Base-by-base conservation (phyloP, 1,140 invertebrate species). In the Vanessa atalanta region DNA sequence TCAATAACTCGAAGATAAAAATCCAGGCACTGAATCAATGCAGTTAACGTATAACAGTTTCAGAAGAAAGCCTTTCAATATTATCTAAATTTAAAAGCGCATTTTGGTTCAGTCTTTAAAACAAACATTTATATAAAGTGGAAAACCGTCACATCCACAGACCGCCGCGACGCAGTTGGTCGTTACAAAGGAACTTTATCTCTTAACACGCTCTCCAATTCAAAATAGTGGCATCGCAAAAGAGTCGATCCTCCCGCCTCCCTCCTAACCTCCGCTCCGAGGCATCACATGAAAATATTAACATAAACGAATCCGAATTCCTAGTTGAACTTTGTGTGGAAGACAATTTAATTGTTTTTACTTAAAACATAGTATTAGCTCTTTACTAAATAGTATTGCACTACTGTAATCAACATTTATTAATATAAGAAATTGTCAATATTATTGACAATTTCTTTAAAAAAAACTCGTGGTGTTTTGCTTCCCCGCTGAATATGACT, bases 131-230 rank as follows among this genome's bases (percentile, higher is more conserved):
- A 65, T n/a, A n/a, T 63, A 9, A 48, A 50, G 20, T 50, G 47
- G 20, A 48, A 16, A 53, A 16, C 16, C 16, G 47, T 48, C 20
- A 23, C 16, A 65, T 65, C 3, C 31, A 63, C 60, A n/a, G 15
- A 15, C 23, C 31, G n/a, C 15, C 15, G 50, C 50, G n/a, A 53
- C n/a, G n/a, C 50, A 53, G 50, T n/a, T 53, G 50, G 2, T 15
- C 57, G 23, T 14, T 43, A 15, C 37, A 63, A 63, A 43, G 12
- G 37, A 63, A 63, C 60, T 63, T 63, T 43, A 26, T 63, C 60
- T 26, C 60, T 63, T n/a, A 53, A 53, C 13, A 6, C 6, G n/a
- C 50, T n/a, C 15, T n/a, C 15, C 50, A 53, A 53, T 53, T 53
- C 50, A 53, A 53, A 53, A 53, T 16, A 53, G 50, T n/a, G 1